Evolutionary conservation across 2,888 invertebrate genomes (phyloP), one percentile per base, ranked within the genome.

Genomic region (Argyra leucocephala): DNA sequence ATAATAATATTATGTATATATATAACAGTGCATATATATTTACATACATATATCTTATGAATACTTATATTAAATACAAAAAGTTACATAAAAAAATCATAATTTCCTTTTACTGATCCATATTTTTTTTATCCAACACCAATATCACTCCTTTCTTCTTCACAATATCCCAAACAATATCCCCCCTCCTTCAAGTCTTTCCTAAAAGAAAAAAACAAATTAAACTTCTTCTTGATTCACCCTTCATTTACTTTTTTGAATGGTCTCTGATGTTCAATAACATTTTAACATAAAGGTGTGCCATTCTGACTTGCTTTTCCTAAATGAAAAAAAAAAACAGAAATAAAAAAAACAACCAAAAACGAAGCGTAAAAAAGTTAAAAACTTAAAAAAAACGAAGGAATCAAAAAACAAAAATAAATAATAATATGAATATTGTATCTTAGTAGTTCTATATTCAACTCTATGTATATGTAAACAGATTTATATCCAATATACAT

Each of bases 241-340:
- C 48, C 48, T 48, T 48, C 48, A 48, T 12, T 48, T 48, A 48
- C 48, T 48, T 48, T 48, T 48, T 48, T 18, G 48, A 48, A 48
- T 48, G 48, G 48, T 48, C 48, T 48, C 48, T n/a, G 48, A 48
- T 48, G 48, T 48, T 48, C 48, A 48, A 15, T 48, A 48, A 48
- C 18, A 48, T 48, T 48, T 48, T 48, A 18, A 48, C 18, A 48
- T 48, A 48, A 48, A 48, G 48, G 48, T 48, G 48, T 48, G 48
- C 48, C 48, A 48, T 48, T 48, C 48, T 48, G 48, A 48, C 48
- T 48, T 48, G 48, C 15, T 48, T 48, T 48, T 48, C 31, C 31
- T 6, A 31, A 31, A 31, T 31, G 31, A 31, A 31, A 31, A 31
- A 10, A 31, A 31, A 31, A 26, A 26, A 26, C 9, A 26, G 9